Percentiles rank a stretch among this genome's conserved stretches.
These are phyloP conservation scores for Drosophila pullipes DNA, from an alignment of 2,888 invertebrate genomes.

Conservation along the genomic window DNA sequence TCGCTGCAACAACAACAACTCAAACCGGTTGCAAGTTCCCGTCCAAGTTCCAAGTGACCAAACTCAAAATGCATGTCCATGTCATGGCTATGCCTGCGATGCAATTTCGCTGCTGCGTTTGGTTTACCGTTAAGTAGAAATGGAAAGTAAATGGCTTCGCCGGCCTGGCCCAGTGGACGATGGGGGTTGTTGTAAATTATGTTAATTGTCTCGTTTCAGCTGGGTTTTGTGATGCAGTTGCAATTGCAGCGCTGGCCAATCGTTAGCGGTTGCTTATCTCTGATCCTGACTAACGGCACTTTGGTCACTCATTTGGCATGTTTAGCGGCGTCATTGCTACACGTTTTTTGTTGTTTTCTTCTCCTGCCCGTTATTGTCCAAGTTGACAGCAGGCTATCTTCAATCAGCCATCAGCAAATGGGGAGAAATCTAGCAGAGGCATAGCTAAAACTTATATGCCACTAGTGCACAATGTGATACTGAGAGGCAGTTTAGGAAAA, in stretches of 20 bases:
- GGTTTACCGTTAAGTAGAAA: conserved; percentile 71
- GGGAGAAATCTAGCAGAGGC: conserved; percentile 48
- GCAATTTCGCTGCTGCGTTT: conserved; percentile 66
- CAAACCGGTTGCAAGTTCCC: conserved; percentile 53
- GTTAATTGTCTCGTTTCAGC: conserved; percentile 70
- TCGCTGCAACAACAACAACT: neutral
- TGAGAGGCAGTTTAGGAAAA: neutral
- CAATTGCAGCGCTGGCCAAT: conserved; percentile 14
- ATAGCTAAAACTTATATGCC: conserved; percentile 1
- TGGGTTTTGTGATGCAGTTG: conserved; percentile 32
- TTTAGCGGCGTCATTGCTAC: conserved; percentile 36
- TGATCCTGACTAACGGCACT: conserved; percentile 72
- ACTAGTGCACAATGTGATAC: neutral
- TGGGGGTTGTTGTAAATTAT: conserved; percentile 65
- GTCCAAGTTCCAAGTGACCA: conserved; percentile 54
- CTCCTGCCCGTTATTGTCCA: conserved; percentile 20
- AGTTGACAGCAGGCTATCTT: conserved; percentile 50
- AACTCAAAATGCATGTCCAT: conserved; percentile 41
- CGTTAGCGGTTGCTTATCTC: conserved; percentile 49
- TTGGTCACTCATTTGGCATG: conserved; percentile 41
- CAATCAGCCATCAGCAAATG: conserved; percentile 31
- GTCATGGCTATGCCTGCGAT: conserved; percentile 51
- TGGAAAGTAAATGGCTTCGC: conserved; percentile 69
- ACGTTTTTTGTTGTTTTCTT: conserved; percentile 4
- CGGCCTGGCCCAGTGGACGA: conserved; percentile 12